Evolutionary conservation across 2,113 vertebrate species (phyloP), one percentile per base, ranked within the genome.

Genomic region (Pseudopodoces humilis): DNA sequence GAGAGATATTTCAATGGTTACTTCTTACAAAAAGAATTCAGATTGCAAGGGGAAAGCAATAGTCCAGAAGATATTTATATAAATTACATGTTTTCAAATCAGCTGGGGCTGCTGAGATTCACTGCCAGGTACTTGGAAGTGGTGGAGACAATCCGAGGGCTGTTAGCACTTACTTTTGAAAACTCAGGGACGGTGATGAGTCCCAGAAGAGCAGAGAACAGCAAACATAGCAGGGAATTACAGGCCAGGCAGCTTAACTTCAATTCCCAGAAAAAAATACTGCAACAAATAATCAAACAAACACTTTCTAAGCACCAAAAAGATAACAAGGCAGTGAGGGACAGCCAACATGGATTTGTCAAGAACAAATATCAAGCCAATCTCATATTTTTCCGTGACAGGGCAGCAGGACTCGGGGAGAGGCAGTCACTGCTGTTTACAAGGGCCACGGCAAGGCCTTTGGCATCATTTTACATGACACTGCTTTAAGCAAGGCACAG

Each of bases 231-330:
- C 33, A 35, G 60, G 80, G 80, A 94, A 83, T 86, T 92, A 90
- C 90, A 78, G 90, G 44, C 52, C 88, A 90, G 69, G 43, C 90
- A 91, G 60, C 76, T 93, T 88, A 86, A 83, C 88, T 90, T 75
- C 95, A 92, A 83, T 86, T 92, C 86, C 91, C 92, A 44, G 55
- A 60, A 91, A 90, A 88, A 88, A 92, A 81, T 44, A 90, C 10
- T 60, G 72, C 80, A 92, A 75, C 72, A 86, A 88, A 78, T 90
- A 63, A 33, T 86, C 92, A 90, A 69, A 82, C 12, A 85, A 58
- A 69, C 37, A 28, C 76, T 93, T 83, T 46, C 50, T 77, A 74
- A 92, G 79, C 18, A 1, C 23, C n/a, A 69, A 18, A 67, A 68
- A 88, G 76, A 88, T 83, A 90, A 88, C 74, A 46, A 92, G 86